Base-by-base conservation (phyloP, 2,797 vertebrate species). In the Hippoglossus hippoglossus region DNA sequence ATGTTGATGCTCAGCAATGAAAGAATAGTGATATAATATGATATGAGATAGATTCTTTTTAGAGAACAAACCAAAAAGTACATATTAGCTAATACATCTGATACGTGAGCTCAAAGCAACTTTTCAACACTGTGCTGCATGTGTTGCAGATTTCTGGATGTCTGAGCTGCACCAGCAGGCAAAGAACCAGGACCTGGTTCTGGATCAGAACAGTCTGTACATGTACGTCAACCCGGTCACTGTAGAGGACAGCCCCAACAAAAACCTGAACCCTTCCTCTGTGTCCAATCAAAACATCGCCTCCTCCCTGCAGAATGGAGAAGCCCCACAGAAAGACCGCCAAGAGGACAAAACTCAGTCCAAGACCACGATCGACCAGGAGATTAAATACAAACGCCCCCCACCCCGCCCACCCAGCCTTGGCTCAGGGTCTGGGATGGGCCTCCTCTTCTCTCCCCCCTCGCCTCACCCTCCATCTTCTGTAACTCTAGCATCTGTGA, bases 191-290 rank as follows among this genome's bases (percentile, higher is more conserved):
- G 57, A 81, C 53, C 44, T 22, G 56, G 49, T 19, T 18, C 47
- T 39, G 21, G 54, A 71, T 1, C 76, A 87, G 44, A 84, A 69
- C 58, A 89, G 92, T 83, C 85, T 91, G 73, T 94, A 94, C 91
- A 94, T 97, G 95, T 96, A 97, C 24, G 93, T 99, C 76, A 97
- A 96, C 84, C 96, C 97, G 15, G 93, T 97, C 74, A 93, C 95
- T 87, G 94, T 97, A 77, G 96, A 96, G 84, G 50, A 85, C 87
- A 94, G 75, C 52, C 71, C 87, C 70, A 69, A 76, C 19, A 52
- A 79, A 55, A 66, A 80, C 66, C 77, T 79, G 62, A 71, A 84
- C 12, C 34, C 79, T 25, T 51, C 89, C 26, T 67, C 90, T 7
- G 10, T 15, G 51, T 57, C 79, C 21, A 75, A 22, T 52, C 83